A percentile compares a stretch with the other conserved stretches of the same genome.
Conservation (phyloP, 1,140 invertebrate species). For the Ridgeia piscesae region DNA sequence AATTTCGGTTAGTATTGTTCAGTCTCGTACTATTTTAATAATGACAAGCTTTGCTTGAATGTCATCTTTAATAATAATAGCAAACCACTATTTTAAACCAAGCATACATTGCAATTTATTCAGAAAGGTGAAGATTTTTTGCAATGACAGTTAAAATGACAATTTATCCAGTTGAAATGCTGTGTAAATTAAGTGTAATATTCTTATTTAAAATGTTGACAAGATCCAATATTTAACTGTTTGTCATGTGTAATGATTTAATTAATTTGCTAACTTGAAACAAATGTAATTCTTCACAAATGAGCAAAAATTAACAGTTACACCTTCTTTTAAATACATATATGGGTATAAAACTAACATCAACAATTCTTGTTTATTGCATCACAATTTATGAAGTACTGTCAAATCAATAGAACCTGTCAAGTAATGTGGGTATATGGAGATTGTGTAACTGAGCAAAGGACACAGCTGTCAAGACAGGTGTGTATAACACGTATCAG, state of each 20-base stretch:
- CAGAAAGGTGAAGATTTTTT: not conserved
- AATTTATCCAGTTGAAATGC: not conserved
- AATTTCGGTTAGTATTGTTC: not conserved
- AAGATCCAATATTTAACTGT: too few species aligned
- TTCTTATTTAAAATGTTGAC: too few species aligned
- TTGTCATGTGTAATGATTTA: too few species aligned
- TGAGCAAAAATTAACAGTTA: too few species aligned
- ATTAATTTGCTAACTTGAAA: too few species aligned
- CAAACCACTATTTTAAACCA: not conserved
- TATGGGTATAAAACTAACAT: not conserved
- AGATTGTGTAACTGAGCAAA: not conserved
- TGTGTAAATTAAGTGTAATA: too few species aligned
- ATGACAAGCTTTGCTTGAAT: not conserved
- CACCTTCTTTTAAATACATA: too few species aligned
- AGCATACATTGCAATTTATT: not conserved
- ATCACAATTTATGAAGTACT: not conserved
- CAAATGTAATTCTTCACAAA: too few species aligned
- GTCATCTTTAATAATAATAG: not conserved
- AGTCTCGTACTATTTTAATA: not conserved
- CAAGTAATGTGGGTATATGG: not conserved
- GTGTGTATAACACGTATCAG: not conserved
- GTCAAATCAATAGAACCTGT: too few species aligned
- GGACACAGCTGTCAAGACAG: not conserved
- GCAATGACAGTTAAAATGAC: not conserved
- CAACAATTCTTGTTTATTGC: not conserved